Conservation (phyloP, 2,113 vertebrate species). For the Syngnathoides biaculeatus region DNA sequence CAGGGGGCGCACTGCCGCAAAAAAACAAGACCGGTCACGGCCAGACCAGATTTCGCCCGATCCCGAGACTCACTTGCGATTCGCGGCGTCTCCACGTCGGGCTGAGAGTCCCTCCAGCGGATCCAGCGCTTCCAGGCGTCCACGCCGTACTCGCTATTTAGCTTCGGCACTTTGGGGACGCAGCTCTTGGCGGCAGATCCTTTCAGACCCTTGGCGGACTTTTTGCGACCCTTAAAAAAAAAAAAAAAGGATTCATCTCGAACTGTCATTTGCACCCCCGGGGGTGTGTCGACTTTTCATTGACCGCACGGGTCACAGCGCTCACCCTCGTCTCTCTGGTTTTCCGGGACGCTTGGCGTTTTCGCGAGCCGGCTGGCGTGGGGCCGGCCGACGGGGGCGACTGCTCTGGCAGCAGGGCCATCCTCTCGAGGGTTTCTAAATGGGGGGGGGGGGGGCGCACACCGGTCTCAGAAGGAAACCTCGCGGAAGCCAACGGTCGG, state of each 20-base stretch:
- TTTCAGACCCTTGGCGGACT: slow-evolving; percentile 17
- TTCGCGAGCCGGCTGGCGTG: slow-evolving; percentile 2
- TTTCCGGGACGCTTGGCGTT: slow-evolving; percentile 77
- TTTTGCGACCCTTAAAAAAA: slow-evolving; percentile 71
- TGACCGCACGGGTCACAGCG: neutral
- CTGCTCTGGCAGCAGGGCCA: slow-evolving; percentile 36
- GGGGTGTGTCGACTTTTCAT: neutral
- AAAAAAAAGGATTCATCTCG: too few species aligned
- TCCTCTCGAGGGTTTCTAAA: slow-evolving; percentile 54
- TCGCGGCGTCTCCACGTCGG: slow-evolving; percentile 81
- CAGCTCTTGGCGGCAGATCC: neutral
- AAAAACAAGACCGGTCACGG: neutral
- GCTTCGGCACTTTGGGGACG: slow-evolving; percentile 50
- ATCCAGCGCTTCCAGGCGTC: slow-evolving; percentile 96
- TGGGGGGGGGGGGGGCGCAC: neutral
- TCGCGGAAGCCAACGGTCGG: neutral
- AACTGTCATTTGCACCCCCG: neutral
- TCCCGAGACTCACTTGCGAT: slow-evolving; percentile 68
- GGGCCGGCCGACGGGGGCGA: slow-evolving; percentile 54
- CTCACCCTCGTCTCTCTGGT: slow-evolving; percentile 84
- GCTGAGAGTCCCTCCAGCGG: slow-evolving; percentile 85
- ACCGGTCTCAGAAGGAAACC: neutral
- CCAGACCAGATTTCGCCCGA: neutral
- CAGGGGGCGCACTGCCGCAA: slow-evolving; percentile 76
- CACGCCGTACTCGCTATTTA: slow-evolving; percentile 89